These are phyloP conservation scores for Brachyopa scutellaris DNA, from an alignment of 2,888 invertebrate genomes.

Conservation along the genomic window DNA sequence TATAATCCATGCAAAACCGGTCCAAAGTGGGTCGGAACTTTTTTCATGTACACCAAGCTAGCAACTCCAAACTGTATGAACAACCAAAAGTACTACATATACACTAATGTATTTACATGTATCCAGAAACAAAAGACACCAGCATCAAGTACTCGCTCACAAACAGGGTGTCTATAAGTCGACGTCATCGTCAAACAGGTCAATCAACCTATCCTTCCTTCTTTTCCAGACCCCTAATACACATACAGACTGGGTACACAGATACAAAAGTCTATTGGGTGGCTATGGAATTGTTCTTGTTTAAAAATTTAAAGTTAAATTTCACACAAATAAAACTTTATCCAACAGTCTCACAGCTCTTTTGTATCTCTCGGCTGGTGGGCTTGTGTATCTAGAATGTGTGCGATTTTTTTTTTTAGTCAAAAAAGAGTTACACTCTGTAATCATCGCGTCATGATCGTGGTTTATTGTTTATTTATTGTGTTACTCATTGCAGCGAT, in stretches of 20 bases:
- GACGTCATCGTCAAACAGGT: constrained; percentile 69
- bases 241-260: constrained; percentile 3
- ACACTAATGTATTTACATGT: constrained; percentile 34
- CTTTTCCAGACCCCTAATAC: constrained; percentile 4
- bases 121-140: constrained; percentile 42
- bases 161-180: constrained; percentile 52
- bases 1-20: constrained; percentile 70
- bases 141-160: constrained; percentile 25
- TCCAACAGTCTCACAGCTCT: constrained; percentile 16
- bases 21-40: constrained; percentile 70
- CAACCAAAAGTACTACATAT: constrained; percentile 27
- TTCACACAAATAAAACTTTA: constrained; percentile 32
- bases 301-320: constrained; percentile 53
- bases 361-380: constrained; percentile 2
- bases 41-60: constrained; percentile 4
- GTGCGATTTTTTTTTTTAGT: constrained; percentile 9
- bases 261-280: not conserved
- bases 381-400: constrained; percentile 30
- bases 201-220: constrained; percentile 67
- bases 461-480: constrained; percentile 52
- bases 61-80: no score
- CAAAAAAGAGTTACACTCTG: not conserved
- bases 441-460: constrained; percentile 48
- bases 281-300: constrained; percentile 26
- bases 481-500: constrained; percentile 1